Percentiles rank a stretch among this genome's conserved stretches.
Conservation (phyloP, 2,113 vertebrate genomes). For the Lepus timidus region DNA sequence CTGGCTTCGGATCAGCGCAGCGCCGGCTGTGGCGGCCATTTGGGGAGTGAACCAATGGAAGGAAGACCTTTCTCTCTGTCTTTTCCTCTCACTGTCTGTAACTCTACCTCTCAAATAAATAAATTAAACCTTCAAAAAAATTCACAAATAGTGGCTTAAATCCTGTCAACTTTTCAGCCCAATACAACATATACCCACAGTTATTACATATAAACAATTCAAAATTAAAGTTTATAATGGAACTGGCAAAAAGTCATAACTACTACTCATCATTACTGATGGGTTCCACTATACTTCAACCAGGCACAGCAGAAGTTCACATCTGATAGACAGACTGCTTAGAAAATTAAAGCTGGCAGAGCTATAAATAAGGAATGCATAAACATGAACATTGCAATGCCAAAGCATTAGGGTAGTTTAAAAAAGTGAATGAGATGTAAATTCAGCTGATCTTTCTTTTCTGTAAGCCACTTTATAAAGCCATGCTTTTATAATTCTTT, state of each 20-base stretch:
- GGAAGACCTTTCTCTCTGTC: too few species aligned
- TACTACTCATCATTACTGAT: slow-evolving; percentile 39
- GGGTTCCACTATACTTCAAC: neutral
- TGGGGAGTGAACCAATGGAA: too few species aligned
- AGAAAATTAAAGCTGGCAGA: slow-evolving; percentile 70
- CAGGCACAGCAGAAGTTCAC: slow-evolving; percentile 66
- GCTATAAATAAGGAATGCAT: slow-evolving; percentile 73
- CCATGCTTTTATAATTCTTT: slow-evolving; percentile 69
- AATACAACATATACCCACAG: slow-evolving; percentile 63
- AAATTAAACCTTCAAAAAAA: neutral
- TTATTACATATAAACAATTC: slow-evolving; percentile 52
- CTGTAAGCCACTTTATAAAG: slow-evolving; percentile 75
- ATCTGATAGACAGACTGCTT: slow-evolving; percentile 58
- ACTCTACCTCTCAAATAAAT: too few species aligned
- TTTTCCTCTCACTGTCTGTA: too few species aligned
- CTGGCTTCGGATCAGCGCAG: too few species aligned
- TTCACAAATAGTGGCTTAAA: slow-evolving; percentile 65
- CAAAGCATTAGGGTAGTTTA: slow-evolving; percentile 48
- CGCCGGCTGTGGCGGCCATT: too few species aligned
- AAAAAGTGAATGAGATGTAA: slow-evolving; percentile 62
- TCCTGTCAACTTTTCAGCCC: slow-evolving; percentile 44
- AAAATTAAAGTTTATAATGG: slow-evolving; percentile 77
- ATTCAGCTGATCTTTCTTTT: slow-evolving; percentile 39
- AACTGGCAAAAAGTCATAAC: slow-evolving; percentile 70
- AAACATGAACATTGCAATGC: slow-evolving; percentile 58